Percentiles rank a stretch among this genome's conserved stretches.
These are phyloP conservation scores for Zonitis immaculata DNA, from an alignment of 2,888 invertebrate species.

Conservation along the genomic window DNA sequence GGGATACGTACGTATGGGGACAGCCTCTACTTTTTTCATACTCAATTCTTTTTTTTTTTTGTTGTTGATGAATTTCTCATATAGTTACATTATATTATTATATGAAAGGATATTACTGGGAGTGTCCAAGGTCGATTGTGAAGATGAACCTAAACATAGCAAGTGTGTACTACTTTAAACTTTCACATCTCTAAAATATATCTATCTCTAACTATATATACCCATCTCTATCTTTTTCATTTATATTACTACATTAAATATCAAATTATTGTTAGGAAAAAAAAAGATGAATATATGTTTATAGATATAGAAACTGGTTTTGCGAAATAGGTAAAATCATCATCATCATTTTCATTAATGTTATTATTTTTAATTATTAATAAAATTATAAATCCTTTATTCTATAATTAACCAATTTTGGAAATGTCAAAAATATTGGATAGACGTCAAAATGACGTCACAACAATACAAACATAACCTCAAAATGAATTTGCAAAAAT, in stretches of 20 bases:
- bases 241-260: no score
- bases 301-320: neutral
- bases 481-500: no score
- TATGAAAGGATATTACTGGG: conserved; percentile 11
- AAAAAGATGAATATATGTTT: neutral
- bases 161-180: conserved; percentile 27
- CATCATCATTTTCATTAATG: neutral
- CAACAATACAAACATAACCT: no score
- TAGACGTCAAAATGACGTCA: no score
- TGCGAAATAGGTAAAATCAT: neutral
- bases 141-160: conserved; percentile 33
- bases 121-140: conserved; percentile 34
- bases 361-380: no score
- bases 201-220: neutral
- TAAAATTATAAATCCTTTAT: no score
- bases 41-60: no score
- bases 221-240: no score
- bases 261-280: no score
- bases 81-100: neutral
- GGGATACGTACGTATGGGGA: no score
- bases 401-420: no score
- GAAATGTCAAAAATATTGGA: no score
- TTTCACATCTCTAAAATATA: conserved; percentile 10
- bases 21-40: neutral
- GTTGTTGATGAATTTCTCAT: neutral